Evolutionary conservation across 2,113 vertebrate genomes (phyloP).

Genomic region (Eudorcas thomsonii): DNA sequence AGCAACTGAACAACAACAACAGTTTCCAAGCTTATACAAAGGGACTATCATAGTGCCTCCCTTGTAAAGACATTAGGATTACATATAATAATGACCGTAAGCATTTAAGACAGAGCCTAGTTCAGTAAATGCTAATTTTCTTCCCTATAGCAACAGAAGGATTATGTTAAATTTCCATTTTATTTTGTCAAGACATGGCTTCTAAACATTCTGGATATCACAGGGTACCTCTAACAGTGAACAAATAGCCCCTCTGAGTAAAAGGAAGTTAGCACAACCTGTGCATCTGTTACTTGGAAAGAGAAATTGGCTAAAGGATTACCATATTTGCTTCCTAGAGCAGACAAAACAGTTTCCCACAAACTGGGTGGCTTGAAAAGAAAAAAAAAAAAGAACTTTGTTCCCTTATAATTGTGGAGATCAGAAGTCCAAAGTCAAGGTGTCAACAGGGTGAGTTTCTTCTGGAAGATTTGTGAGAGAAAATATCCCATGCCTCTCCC

Average conservation of each 20-base stretch:
- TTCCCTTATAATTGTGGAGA: not conserved
- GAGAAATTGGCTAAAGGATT: not conserved
- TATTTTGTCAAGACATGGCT: not conserved
- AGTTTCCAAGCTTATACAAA: not conserved
- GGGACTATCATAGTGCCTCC: not conserved
- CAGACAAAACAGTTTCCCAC: not conserved
- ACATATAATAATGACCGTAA: not conserved
- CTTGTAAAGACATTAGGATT: not conserved
- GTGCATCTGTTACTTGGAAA: not conserved
- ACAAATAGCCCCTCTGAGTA: not conserved
- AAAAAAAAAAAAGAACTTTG: not conserved
- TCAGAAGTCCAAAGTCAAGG: not conserved
- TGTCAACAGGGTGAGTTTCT: not conserved
- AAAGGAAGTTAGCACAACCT: not conserved
- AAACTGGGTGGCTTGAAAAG: not conserved
- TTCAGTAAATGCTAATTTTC: not conserved
- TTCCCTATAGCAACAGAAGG: not conserved
- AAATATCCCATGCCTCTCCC: too few relatives aligned
- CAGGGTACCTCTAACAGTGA: not conserved
- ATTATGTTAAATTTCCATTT: not conserved
- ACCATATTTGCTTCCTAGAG: not conserved
- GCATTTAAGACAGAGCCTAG: not conserved
- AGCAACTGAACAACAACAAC: not conserved
- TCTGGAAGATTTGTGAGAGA: not conserved
- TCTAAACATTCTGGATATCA: not conserved